phyloP scores from a whole-genome alignment of 2,888 invertebrate species.

The Tethea ocularis region DNA sequence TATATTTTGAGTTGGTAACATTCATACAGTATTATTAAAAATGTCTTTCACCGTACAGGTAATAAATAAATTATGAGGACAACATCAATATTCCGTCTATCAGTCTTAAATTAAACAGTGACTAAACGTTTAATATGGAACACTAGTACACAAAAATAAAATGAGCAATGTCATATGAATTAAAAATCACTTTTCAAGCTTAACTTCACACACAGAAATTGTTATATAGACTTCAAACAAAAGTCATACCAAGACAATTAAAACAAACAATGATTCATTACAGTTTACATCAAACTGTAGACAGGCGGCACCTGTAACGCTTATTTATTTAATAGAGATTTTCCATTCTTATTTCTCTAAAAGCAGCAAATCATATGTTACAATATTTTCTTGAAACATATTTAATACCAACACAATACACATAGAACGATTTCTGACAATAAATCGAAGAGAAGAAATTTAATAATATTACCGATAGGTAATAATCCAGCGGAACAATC shows the following conservation, averaged over 20 bases:
- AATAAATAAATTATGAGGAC: conserved; percentile 51
- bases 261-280: background rate
- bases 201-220: background rate
- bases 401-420: background rate
- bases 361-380: background rate
- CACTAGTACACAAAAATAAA: conserved; percentile 28
- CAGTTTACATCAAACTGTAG: background rate
- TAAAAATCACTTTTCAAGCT: conserved; percentile 15
- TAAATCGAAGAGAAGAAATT: background rate
- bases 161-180: conserved; percentile 40
- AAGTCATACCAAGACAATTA: background rate
- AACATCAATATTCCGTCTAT: conserved; percentile 54
- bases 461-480: background rate
- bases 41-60: conserved; percentile 39
- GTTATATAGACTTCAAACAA: background rate
- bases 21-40: conserved; percentile 14
- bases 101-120: conserved; percentile 72
- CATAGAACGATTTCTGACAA: background rate
- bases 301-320: background rate
- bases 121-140: conserved; percentile 44
- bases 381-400: too few relatives aligned
- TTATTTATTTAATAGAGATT: background rate
- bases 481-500: background rate
- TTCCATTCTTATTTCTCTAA: background rate
- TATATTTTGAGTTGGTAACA: conserved; percentile 12